Evolutionary conservation across 2,113 vertebrate species (phyloP), one percentile per base, ranked within the genome.

Genomic region (Pachyramphus minor): DNA sequence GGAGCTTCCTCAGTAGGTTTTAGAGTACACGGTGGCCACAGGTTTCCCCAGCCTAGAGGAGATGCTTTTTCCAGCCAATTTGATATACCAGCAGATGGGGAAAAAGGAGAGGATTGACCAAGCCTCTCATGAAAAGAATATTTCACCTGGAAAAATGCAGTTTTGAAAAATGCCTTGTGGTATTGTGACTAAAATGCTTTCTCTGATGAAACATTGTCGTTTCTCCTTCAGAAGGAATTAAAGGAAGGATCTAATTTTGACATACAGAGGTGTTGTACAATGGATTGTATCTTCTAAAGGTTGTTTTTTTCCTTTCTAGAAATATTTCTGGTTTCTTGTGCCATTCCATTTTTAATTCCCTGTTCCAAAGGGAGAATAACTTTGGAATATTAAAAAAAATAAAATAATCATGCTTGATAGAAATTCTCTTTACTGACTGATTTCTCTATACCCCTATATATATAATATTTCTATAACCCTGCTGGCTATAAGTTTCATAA

Each of bases 41-140:
- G 71, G 19, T 21, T 89, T 84, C 56, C 45, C 24, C 74, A 49
- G 60, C 11, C 15, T 14, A 5, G 9, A 28, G 14, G 16, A 67
- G 67, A 24, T 45, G 35, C 11, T 80, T 96, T 96, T 74, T 71
- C 23, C 42, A 71, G 30, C 7, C 37, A 25, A 8, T 31, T 16
- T 20, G 28, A 62, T 27, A 42, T 0, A 37, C 5, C 18, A 69
- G 53, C 35, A 85, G 42, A 21, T 16, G 35, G 73, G 59, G 30
- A 8, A 37, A 50, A 79, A 68, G 19, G 5, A 86, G 15, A 72
- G 28, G 17, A 22, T 15, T 0, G 0, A n/a, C 12, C n/a, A n/a
- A 23, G 47, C 2, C 8, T 89, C 53, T 67, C 27, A 27, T 23
- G 28, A 59, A 50, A 62, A n/a, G 28, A 59, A 14, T 35, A 58